Conservation (phyloP, 2,113 vertebrate genomes). For the Ceyx cyanopectus region DNA sequence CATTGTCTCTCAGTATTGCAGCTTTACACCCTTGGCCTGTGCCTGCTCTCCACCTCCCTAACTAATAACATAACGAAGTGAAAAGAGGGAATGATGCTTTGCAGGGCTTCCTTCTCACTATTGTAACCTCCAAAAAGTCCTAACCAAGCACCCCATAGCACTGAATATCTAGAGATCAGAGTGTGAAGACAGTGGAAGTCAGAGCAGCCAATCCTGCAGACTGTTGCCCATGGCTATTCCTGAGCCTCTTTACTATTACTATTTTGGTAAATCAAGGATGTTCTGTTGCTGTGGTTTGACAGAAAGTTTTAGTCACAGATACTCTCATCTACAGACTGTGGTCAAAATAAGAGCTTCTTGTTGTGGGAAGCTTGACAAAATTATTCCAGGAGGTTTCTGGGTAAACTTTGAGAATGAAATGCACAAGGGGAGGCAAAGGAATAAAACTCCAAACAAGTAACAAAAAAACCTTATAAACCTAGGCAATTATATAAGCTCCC, state of each 20-base stretch:
- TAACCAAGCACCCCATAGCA: accelerated
- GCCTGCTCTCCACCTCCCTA: not conserved
- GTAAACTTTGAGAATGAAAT: not conserved
- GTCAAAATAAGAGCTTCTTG: not conserved
- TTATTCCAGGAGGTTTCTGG: not conserved
- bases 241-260: not conserved
- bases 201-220: not conserved
- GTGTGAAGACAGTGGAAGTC: not conserved
- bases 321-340: not conserved
- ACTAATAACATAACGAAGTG: not conserved
- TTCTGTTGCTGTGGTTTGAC: slow-evolving; percentile 46
- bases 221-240: not conserved
- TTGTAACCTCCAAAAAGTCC: not conserved
- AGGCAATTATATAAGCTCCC: not conserved
- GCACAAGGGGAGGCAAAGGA: not conserved
- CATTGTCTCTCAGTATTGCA: not conserved
- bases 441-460: not conserved
- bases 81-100: not conserved
- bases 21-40: not conserved
- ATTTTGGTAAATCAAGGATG: slow-evolving; percentile 47
- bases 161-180: not conserved
- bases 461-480: not conserved
- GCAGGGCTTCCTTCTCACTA: not conserved
- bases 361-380: not conserved
- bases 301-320: slow-evolving; percentile 27